These are phyloP conservation scores for Albula goreensis DNA, from an alignment of 2,113 vertebrate genomes.

Conservation along the genomic window DNA sequence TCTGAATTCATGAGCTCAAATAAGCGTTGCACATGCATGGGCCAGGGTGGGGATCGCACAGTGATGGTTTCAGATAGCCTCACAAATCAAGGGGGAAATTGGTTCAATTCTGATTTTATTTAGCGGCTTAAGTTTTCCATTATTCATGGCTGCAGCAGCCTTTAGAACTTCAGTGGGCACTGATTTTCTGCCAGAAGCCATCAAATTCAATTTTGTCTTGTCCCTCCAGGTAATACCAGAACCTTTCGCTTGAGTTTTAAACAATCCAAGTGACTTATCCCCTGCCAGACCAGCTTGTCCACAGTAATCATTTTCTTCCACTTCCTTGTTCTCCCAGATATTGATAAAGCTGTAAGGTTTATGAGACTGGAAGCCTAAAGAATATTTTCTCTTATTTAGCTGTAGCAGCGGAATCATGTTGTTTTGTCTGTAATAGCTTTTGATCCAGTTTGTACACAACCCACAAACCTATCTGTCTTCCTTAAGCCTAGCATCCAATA, in stretches of 20 bases:
- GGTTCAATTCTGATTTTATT: constrained; percentile 63
- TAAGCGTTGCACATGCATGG: neutral
- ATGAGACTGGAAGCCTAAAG: constrained; percentile 76
- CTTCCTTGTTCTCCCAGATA: constrained; percentile 72
- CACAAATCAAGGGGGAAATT: constrained; percentile 47
- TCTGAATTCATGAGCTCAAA: constrained; percentile 18
- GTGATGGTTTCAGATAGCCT: constrained; percentile 27
- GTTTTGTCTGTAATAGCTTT: constrained; percentile 30
- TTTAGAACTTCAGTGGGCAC: constrained; percentile 79
- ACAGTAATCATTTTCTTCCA: constrained; percentile 83
- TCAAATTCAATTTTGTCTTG: constrained; percentile 78
- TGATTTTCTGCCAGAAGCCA: constrained; percentile 90
- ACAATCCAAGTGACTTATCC: constrained; percentile 79
- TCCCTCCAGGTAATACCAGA: constrained; percentile 76
- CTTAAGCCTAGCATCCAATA: neutral
- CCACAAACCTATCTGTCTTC: neutral
- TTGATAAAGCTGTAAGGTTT: constrained; percentile 80
- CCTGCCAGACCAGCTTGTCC: constrained; percentile 79
- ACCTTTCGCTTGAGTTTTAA: constrained; percentile 86
- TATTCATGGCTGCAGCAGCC: constrained; percentile 62
- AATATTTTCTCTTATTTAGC: constrained; percentile 56
- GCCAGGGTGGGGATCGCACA: constrained; percentile 23
- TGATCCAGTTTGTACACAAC: constrained; percentile 24
- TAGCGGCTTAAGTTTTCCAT: constrained; percentile 63
- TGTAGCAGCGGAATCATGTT: constrained; percentile 66